phyloP scores from a whole-genome alignment of 2,888 invertebrate genomes.

The Dolichomitus sp. region DNA sequence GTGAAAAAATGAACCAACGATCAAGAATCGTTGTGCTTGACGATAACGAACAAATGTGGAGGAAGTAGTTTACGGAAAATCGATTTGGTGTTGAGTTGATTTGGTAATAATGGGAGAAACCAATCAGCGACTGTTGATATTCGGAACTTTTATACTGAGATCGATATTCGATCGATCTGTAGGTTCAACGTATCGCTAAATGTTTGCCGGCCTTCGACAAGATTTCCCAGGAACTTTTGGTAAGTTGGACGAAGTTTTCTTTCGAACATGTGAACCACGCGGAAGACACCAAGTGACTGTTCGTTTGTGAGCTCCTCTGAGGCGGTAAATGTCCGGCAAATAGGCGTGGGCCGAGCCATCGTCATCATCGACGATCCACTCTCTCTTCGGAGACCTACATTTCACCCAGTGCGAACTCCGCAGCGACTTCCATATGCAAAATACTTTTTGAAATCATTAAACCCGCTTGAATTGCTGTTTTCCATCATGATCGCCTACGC shows the following conservation, averaged over 20 bases:
- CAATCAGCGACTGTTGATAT: neutral
- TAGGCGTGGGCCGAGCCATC: slow-evolving; percentile 76
- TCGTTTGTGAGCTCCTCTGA: slow-evolving; percentile 49
- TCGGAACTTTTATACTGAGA: neutral
- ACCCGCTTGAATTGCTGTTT: neutral
- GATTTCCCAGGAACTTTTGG: slow-evolving; percentile 25
- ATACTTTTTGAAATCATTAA: slow-evolving; percentile 1
- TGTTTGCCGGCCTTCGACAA: slow-evolving; percentile 14
- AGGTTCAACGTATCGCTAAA: neutral
- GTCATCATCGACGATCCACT: slow-evolving; percentile 75
- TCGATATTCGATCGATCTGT: slow-evolving; percentile 12
- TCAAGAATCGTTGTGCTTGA: slow-evolving; percentile 19
- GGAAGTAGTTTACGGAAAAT: neutral
- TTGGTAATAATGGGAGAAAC: slow-evolving; percentile 7
- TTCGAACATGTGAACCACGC: slow-evolving; percentile 53
- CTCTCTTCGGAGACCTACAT: slow-evolving; percentile 73
- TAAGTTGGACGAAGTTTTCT: slow-evolving; percentile 26
- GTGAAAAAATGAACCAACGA: slow-evolving; percentile 20
- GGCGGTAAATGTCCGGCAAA: slow-evolving; percentile 47
- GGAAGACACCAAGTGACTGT: slow-evolving; percentile 69
- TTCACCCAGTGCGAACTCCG: slow-evolving; percentile 54
- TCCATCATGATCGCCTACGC: slow-evolving; percentile 6
- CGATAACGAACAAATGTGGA: slow-evolving; percentile 24
- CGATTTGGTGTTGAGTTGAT: neutral
- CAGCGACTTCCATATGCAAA: slow-evolving; percentile 47